Base-by-base conservation (phyloP, 1,140 invertebrate genomes). In the Periplaneta americana region DNA sequence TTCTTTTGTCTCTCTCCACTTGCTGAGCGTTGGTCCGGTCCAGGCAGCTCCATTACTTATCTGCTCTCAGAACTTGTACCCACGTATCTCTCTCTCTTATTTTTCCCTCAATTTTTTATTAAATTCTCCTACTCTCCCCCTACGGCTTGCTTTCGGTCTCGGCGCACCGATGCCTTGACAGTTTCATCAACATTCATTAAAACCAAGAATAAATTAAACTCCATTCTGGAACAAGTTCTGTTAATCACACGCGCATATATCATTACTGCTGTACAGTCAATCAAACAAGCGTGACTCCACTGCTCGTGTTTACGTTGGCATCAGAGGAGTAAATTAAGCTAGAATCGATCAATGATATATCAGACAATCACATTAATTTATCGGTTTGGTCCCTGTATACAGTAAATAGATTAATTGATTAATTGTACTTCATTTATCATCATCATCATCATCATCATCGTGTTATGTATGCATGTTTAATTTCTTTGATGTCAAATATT, bases 151-250 rank as follows among this genome's bases (percentile, higher is more conserved):
- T 15, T 5, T 1, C n/a, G n/a, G 39, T 15, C 10, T 1, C n/a
- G 33, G 77, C n/a, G 76, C 9, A 34, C 32, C 76, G 32, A 78
- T 35, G 34, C 37, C 77, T 78, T 78, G 77, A 78, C 77, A 78
- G 34, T 78, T 78, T 37, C 77, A 78, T 78, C 77, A 78, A 78
- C 77, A 34, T 78, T 78, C 77, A 78, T 78, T 78, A 78, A 78
- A 37, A 28, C 77, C 10, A 37, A 36, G 77, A 78, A 78, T 78
- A 35, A 78, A 78, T 78, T 78, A 78, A 78, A 78, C 77, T 37
- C 15, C 17, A 48, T 48, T 48, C 39, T 48, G 39, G 5, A 48
- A 48, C 39, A 48, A 10, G 39, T 48, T 22, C n/a, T 48, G 17
- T 22, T 48, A 48, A 48, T 48, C 10, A 48, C 10, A 48, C 39